phyloP scores from a whole-genome alignment of 2,113 vertebrate species.

The Ardeotis arabs region DNA sequence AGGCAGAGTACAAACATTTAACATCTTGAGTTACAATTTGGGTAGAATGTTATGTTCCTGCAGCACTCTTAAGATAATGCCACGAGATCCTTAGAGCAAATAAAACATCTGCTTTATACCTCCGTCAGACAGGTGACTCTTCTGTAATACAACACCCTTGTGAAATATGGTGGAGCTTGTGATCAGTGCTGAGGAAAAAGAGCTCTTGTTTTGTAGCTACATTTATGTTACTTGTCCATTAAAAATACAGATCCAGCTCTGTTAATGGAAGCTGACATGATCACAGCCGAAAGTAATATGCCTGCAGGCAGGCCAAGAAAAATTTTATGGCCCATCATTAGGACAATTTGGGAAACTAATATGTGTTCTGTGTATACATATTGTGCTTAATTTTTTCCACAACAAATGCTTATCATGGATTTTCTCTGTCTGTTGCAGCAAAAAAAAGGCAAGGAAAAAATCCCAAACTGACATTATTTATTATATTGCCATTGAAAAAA shows the following conservation, averaged over 20 bases:
- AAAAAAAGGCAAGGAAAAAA: not conserved
- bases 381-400: constrained; percentile 16
- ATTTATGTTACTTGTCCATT: constrained; percentile 9
- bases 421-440: constrained; percentile 16
- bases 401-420: constrained; percentile 40
- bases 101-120: constrained; percentile 20
- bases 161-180: not conserved
- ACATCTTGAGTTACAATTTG: not conserved
- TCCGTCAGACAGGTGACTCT: constrained; percentile 8
- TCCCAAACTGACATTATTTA: constrained; percentile 56
- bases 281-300: not conserved
- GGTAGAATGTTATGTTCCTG: not conserved
- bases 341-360: constrained; percentile 19
- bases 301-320: constrained; percentile 12
- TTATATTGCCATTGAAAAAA: constrained; percentile 59
- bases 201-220: not conserved
- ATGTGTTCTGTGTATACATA: constrained; percentile 34
- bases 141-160: not conserved
- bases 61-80: not conserved
- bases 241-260: not conserved
- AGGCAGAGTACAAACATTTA: not conserved
- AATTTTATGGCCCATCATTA: constrained; percentile 50
- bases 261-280: constrained; percentile 1
- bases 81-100: not conserved
- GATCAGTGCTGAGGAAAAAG: not conserved